A percentile compares a stretch with the other conserved stretches of the same genome.
phyloP scores from a whole-genome alignment of 2,113 vertebrate species.

The Hepsetus odoe region DNA sequence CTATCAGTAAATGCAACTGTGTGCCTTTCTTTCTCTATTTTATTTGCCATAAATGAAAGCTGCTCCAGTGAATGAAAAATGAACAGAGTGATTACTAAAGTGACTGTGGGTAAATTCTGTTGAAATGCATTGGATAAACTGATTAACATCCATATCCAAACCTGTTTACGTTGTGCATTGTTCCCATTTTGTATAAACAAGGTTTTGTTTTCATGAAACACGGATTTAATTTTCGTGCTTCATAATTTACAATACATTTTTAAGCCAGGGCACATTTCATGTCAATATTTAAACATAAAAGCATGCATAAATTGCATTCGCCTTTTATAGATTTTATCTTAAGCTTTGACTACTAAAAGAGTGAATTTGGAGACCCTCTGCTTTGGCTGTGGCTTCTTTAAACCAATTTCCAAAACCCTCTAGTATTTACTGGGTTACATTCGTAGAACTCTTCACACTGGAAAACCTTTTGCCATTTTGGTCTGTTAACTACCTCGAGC shows the following conservation, averaged over 20 bases:
- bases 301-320: no score
- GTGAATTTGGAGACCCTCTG: background rate
- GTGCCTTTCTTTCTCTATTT: slow-evolving; percentile 26
- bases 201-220: no score
- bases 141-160: background rate
- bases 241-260: no score
- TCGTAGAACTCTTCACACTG: slow-evolving; percentile 17
- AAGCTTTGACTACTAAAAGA: background rate
- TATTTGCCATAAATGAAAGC: background rate
- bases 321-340: background rate
- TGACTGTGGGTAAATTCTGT: background rate
- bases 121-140: background rate
- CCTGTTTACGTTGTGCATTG: no score
- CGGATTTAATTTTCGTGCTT: no score
- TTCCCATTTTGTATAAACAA: background rate
- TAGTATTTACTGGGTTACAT: background rate
- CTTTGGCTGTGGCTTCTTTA: background rate
- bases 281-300: no score
- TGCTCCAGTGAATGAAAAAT: background rate
- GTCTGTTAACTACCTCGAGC: slow-evolving; percentile 87
- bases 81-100: background rate
- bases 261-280: no score
- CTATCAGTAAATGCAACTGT: slow-evolving; percentile 18
- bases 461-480: slow-evolving; percentile 80
- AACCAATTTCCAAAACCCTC: slow-evolving; percentile 5